These are phyloP conservation scores for Dolichopus griseipennis DNA, from an alignment of 2,888 invertebrate species.

Conservation along the genomic window DNA sequence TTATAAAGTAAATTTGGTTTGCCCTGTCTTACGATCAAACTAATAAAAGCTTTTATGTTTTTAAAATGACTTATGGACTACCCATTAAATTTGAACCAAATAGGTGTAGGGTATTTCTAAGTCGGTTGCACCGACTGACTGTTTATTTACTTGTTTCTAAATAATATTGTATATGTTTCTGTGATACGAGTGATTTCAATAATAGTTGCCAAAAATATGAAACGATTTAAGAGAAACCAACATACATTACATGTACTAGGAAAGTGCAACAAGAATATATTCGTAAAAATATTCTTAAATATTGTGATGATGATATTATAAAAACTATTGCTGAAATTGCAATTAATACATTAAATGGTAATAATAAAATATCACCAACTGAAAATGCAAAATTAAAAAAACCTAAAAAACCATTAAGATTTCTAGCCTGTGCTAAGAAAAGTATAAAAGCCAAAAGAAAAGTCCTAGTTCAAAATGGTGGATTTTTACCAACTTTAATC, in stretches of 20 bases:
- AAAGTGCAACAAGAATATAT: background rate
- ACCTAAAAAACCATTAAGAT: background rate
- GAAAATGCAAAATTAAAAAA: background rate
- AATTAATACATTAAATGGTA: conserved; percentile 7
- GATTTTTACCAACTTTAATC: conserved; percentile 12
- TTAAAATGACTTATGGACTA: no score
- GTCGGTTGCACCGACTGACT: no score
- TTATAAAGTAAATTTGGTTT: no score
- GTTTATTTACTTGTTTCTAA: no score
- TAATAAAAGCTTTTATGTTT: no score
- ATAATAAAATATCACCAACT: conserved; percentile 3
- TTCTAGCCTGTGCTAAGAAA: background rate
- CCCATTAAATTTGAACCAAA: no score
- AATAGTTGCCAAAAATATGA: conserved; percentile 7
- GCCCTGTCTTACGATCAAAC: no score
- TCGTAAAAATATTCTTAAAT: background rate
- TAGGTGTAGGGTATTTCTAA: no score
- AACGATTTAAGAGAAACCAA: conserved; percentile 4
- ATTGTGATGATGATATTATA: background rate
- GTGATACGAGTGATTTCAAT: background rate
- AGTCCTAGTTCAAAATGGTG: conserved; percentile 13
- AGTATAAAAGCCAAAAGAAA: conserved; percentile 10
- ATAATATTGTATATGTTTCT: conserved; percentile 7
- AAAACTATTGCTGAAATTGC: conserved; percentile 4
- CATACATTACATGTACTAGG: conserved; percentile 7